Conservation (phyloP, 1,140 invertebrate genomes). For the Drosophila santomea region DNA sequence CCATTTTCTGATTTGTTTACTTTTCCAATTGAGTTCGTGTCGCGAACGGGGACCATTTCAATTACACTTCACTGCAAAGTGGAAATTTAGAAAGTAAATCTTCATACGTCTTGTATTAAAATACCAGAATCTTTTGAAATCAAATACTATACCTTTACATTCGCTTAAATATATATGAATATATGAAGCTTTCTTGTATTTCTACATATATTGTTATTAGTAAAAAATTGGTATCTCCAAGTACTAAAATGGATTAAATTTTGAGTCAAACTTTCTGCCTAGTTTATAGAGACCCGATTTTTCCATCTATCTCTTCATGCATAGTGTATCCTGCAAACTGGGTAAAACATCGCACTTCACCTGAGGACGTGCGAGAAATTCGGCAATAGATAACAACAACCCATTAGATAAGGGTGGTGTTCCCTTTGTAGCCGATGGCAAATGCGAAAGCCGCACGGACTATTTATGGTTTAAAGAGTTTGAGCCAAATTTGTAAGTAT, state of each 20-base stretch:
- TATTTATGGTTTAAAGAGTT: conserved; percentile 69
- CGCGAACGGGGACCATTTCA: conserved; percentile 38
- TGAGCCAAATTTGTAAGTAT: conserved; percentile 24
- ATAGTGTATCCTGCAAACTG: conserved; percentile 13
- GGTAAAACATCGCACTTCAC: conserved; percentile 30
- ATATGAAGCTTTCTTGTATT: too few relatives aligned
- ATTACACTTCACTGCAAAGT: conserved; percentile 54
- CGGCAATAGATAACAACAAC: conserved; percentile 53
- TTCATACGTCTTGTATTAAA: background rate
- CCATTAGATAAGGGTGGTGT: conserved; percentile 24
- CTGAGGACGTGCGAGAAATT: conserved; percentile 43
- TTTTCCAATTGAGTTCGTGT: conserved; percentile 72
- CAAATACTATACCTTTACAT: too few relatives aligned
- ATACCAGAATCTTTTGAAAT: too few relatives aligned
- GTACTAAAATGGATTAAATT: too few relatives aligned
- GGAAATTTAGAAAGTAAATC: background rate
- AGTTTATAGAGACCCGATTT: background rate
- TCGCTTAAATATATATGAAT: too few relatives aligned
- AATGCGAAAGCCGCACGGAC: conserved; percentile 35
- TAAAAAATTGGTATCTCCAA: too few relatives aligned
- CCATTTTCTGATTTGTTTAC: conserved; percentile 73
- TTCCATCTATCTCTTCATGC: background rate
- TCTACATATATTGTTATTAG: too few relatives aligned
- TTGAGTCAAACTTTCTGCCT: too few relatives aligned
- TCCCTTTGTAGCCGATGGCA: conserved; percentile 19